A percentile compares a stretch with the other conserved stretches of the same genome.
Evolutionary conservation across 2,797 vertebrate genomes (phyloP).

Genomic region (Pogoniulus pusillus): DNA sequence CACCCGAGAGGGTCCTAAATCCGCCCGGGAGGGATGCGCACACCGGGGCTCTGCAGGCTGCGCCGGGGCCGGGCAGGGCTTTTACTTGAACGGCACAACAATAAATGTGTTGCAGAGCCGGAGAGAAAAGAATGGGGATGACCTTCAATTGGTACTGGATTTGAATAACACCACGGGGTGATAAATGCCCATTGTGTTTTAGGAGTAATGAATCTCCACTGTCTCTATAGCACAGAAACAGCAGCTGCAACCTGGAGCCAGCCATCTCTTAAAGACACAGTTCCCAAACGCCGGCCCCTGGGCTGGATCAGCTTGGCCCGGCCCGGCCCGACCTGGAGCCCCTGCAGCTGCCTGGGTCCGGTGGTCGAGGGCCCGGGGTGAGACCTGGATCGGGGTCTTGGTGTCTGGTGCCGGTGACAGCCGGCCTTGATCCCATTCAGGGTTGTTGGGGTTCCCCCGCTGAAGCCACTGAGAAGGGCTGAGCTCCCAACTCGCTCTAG

Average conservation of each 20-base stretch:
- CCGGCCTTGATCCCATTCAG: not conserved
- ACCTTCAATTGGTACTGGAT: constrained; percentile 98
- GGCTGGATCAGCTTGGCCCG: not conserved
- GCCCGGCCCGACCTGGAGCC: not conserved
- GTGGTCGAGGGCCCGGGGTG: not conserved
- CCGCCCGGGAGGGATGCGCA: constrained; percentile 72
- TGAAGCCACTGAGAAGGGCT: not conserved
- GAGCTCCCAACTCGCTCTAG: not conserved
- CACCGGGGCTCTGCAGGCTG: constrained; percentile 80
- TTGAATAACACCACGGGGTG: constrained; percentile 99
- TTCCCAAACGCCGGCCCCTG: constrained; percentile 56
- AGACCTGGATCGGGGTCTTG: not conserved
- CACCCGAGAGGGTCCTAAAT: constrained; percentile 40
- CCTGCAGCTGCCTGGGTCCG: not conserved
- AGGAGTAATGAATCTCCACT: constrained; percentile 98
- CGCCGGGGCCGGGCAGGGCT: constrained; percentile 81
- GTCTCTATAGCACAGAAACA: constrained; percentile 88
- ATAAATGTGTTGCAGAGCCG: constrained; percentile 88
- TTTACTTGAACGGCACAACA: constrained; percentile 88
- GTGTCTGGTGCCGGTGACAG: not conserved
- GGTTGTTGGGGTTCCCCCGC: not conserved
- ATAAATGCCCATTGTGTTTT: constrained; percentile 99
- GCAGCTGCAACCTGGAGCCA: constrained; percentile 95
- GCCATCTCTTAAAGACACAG: constrained; percentile 93
- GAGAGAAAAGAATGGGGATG: constrained; percentile 90